A percentile compares a stretch with the other conserved stretches of the same genome.
phyloP scores from a whole-genome alignment of 1,140 invertebrate genomes.

The Temnothorax nylanderi region DNA sequence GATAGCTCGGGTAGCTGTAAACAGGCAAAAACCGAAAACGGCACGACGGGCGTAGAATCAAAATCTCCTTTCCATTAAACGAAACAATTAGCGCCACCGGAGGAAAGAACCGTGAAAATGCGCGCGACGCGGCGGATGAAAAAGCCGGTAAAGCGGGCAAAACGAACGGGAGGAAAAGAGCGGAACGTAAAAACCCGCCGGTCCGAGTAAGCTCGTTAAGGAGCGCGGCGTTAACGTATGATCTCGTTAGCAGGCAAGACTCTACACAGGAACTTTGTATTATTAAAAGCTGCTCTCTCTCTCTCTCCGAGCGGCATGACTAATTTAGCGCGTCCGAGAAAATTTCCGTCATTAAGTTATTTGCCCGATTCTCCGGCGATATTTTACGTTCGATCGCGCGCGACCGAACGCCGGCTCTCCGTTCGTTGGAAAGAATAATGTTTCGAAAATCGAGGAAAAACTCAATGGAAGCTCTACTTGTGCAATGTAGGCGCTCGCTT shows the following conservation, averaged over 20 bases:
- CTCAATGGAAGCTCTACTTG: background rate
- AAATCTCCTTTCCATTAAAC: slow-evolving; percentile 73
- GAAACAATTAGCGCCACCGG: slow-evolving; percentile 70
- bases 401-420: background rate
- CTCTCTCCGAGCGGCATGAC: slow-evolving; percentile 70
- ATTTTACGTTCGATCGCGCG: slow-evolving; percentile 53
- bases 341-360: slow-evolving; percentile 70
- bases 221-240: slow-evolving; percentile 81
- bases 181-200: slow-evolving; percentile 72
- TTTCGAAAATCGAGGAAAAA: background rate
- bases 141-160: slow-evolving; percentile 56
- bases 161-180: slow-evolving; percentile 51
- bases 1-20: background rate
- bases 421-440: background rate
- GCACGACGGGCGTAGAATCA: slow-evolving; percentile 32
- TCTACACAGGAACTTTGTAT: slow-evolving; percentile 78
- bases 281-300: slow-evolving; percentile 80
- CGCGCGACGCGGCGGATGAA: background rate
- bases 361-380: slow-evolving; percentile 43
- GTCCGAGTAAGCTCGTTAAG: slow-evolving; percentile 81
- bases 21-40: slow-evolving; percentile 11
- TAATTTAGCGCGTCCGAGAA: slow-evolving; percentile 78
- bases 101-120: slow-evolving; percentile 63
- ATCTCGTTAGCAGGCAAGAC: slow-evolving; percentile 78
- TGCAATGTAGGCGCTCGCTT: background rate